phyloP scores from a whole-genome alignment of 1,140 invertebrate genomes.

The Oreohelix idahoensis region DNA sequence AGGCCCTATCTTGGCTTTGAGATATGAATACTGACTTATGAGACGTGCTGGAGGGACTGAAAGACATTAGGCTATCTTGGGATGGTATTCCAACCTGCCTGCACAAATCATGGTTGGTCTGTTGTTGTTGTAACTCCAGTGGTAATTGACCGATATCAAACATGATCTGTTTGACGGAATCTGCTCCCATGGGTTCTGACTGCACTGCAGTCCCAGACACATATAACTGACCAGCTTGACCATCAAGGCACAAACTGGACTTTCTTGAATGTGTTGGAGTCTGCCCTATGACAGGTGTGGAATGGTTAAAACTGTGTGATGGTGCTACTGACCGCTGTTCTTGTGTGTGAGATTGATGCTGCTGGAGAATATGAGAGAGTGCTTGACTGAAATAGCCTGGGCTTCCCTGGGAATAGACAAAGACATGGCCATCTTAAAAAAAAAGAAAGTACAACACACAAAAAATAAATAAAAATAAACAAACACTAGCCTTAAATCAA shows the following conservation, averaged over 20 bases:
- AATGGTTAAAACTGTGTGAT: background rate
- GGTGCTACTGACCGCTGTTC: background rate
- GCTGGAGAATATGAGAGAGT: background rate
- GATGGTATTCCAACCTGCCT: no score
- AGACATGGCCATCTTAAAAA: background rate
- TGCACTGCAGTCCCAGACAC: background rate
- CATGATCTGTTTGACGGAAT: background rate
- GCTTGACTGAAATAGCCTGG: slow-evolving; percentile 19
- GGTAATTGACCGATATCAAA: background rate
- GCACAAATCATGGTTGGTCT: no score
- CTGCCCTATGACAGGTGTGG: background rate
- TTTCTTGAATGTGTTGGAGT: background rate
- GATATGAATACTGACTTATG: background rate
- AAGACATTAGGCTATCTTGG: background rate
- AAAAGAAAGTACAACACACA: no score
- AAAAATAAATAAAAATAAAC: no score
- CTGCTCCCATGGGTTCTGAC: background rate
- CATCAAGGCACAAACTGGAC: background rate
- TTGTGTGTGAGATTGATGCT: background rate
- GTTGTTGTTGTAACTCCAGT: background rate
- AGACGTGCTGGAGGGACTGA: background rate
- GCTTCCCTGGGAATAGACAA: background rate
- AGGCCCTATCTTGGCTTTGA: background rate
- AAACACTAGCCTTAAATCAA: no score
- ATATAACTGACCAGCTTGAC: background rate